Conservation (phyloP, 1,140 invertebrate species). For the Vanessa tameamea region DNA sequence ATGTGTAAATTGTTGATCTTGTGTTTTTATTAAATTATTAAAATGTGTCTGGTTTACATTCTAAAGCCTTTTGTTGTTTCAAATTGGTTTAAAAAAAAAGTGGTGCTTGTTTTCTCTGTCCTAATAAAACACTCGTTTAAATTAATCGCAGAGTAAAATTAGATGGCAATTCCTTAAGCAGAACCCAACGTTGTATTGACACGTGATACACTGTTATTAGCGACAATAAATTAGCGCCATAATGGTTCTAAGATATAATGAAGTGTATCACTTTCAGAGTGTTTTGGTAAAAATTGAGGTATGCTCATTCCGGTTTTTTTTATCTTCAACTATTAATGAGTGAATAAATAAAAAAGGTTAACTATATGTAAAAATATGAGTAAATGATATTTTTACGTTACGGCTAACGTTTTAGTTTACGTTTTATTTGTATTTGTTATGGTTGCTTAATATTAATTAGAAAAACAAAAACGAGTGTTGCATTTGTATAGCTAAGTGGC, state of each 20-base stretch:
- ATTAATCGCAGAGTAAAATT: too few relatives aligned
- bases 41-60: neutral
- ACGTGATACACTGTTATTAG: conserved; percentile 25
- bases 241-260: conserved; percentile 13
- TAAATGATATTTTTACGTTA: neutral
- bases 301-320: neutral
- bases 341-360: neutral
- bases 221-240: conserved; percentile 16
- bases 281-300: neutral
- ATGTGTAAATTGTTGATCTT: too few relatives aligned
- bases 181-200: neutral
- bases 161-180: neutral
- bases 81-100: too few relatives aligned
- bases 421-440: neutral
- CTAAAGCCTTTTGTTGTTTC: too few relatives aligned
- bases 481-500: conserved; percentile 25
- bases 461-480: conserved; percentile 9
- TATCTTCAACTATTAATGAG: neutral
- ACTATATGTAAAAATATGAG: neutral
- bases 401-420: neutral
- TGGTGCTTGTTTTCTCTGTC: too few relatives aligned
- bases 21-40: neutral
- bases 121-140: too few relatives aligned
- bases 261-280: neutral
- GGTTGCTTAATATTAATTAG: neutral